Percentiles rank a stretch among this genome's conserved stretches.
phyloP scores from a whole-genome alignment of 2,797 vertebrate genomes.

The Acridotheres tristis region DNA sequence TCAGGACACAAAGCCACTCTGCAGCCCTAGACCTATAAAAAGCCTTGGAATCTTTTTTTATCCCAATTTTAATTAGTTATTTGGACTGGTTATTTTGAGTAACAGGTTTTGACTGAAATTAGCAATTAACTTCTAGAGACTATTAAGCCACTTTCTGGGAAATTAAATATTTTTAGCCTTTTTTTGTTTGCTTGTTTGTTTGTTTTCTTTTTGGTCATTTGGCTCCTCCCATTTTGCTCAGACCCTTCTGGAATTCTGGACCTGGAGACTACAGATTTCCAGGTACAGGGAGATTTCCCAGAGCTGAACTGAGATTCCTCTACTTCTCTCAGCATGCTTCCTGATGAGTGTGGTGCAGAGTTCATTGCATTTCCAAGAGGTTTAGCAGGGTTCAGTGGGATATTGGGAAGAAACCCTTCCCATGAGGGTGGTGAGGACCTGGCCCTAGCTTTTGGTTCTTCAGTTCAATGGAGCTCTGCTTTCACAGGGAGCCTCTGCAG shows the following conservation, averaged over 20 bases:
- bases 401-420: neutral
- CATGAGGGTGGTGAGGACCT: neutral
- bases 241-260: neutral
- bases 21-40: neutral
- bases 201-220: neutral
- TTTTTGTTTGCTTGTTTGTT: too few relatives aligned
- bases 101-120: neutral
- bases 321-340: neutral
- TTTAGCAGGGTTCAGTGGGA: neutral
- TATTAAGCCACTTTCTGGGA: neutral
- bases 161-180: neutral
- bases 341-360: neutral
- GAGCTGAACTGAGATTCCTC: neutral
- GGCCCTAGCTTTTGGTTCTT: neutral
- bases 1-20: neutral
- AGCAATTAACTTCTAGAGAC: neutral
- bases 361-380: neutral
- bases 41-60: neutral
- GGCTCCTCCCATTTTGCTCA: neutral
- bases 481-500: neutral
- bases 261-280: neutral
- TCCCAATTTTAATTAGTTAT: neutral
- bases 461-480: neutral
- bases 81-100: neutral
- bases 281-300: neutral